A percentile compares a stretch with the other conserved stretches of the same genome.
Conservation (phyloP, 2,888 invertebrate species). For the Platycheirus albimanus region DNA sequence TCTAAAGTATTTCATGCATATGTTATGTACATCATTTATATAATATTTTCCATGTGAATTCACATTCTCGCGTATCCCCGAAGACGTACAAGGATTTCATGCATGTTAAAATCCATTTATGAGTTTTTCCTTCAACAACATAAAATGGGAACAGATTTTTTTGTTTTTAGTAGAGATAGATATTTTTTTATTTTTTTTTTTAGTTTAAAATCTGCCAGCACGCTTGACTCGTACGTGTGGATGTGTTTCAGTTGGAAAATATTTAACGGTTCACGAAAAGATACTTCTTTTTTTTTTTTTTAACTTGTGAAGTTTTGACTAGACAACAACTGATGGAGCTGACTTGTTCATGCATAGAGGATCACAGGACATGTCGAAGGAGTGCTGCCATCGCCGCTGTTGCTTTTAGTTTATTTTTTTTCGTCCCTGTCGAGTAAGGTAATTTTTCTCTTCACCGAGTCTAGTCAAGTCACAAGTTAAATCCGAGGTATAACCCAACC, state of each 20-base stretch:
- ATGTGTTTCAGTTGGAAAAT: conserved; percentile 11
- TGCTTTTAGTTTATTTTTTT: background rate
- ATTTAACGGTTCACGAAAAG: background rate
- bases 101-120: conserved; percentile 72
- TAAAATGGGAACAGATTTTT: conserved; percentile 53
- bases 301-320: conserved; percentile 2
- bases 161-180: background rate
- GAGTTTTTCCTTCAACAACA: conserved; percentile 56
- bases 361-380: too few species aligned
- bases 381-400: background rate
- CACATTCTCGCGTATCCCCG: conserved; percentile 68
- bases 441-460: conserved; percentile 17
- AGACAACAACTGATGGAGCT: conserved; percentile 1
- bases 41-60: conserved; percentile 58
- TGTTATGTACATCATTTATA: conserved; percentile 32
- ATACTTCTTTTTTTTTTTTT: background rate
- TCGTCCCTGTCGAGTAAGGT: background rate
- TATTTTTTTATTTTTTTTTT: background rate
- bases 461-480: too few species aligned
- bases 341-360: background rate
- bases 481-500: too few species aligned
- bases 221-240: background rate
- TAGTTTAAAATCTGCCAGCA: conserved; percentile 1
- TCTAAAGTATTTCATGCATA: conserved; percentile 51
- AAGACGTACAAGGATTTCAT: conserved; percentile 72